These are phyloP conservation scores for Prenolepis imparis DNA, from an alignment of 2,888 invertebrate genomes.

Conservation along the genomic window DNA sequence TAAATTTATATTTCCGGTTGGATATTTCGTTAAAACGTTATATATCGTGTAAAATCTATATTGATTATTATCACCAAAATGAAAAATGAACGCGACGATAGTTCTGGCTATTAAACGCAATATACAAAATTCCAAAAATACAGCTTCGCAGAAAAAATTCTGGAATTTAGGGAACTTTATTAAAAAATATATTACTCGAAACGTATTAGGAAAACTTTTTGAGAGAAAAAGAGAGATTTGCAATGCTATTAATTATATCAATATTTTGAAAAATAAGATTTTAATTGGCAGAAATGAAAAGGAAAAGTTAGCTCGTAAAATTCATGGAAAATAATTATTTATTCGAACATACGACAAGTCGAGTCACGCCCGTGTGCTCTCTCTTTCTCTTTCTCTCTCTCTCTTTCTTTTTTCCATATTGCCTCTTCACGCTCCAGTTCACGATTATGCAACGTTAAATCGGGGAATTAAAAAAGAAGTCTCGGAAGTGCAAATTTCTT, in stretches of 20 bases:
- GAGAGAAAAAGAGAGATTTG: neutral
- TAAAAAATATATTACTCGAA: neutral
- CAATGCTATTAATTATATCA: neutral
- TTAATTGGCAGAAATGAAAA: neutral
- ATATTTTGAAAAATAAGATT: neutral
- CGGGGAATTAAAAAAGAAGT: conserved; percentile 64
- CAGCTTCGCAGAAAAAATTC: neutral
- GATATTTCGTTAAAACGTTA: neutral
- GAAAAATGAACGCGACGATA: neutral
- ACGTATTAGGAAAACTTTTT: neutral
- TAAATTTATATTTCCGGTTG: neutral
- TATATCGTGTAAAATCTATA: neutral
- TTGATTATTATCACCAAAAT: neutral
- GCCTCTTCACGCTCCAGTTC: conserved; percentile 63
- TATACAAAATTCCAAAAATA: neutral
- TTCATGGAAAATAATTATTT: conserved; percentile 60
- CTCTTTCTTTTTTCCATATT: conserved; percentile 23
- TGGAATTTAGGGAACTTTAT: neutral
- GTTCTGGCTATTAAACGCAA: neutral
- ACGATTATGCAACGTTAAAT: conserved; percentile 67
- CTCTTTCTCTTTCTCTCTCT: neutral
- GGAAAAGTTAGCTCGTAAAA: conserved; percentile 48
- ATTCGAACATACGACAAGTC: conserved; percentile 45
- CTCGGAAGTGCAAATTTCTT: conserved; percentile 54
- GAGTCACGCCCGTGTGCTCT: neutral